phyloP scores from a whole-genome alignment of 2,888 invertebrate genomes.

The Ceriagrion tenellum region DNA sequence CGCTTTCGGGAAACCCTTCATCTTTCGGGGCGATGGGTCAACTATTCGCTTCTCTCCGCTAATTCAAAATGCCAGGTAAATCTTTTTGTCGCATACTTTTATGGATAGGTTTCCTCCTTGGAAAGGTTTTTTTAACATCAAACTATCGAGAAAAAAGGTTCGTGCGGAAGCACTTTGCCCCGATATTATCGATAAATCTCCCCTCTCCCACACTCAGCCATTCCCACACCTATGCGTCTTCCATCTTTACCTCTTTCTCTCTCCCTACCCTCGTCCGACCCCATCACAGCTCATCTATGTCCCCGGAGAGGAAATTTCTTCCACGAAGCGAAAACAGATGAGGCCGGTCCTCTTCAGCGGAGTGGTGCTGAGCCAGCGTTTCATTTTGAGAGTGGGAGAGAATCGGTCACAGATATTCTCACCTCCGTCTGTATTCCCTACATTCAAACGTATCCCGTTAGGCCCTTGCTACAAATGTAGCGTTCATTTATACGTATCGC shows the following conservation, averaged over 20 bases:
- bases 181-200: slow-evolving; percentile 20
- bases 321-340: not conserved
- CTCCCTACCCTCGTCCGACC: not conserved
- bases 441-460: too few species aligned
- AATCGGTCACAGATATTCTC: slow-evolving; percentile 9
- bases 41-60: not conserved
- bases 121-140: not conserved
- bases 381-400: not conserved
- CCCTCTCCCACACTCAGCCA: not conserved
- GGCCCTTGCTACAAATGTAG: too few species aligned
- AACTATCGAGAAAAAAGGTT: not conserved
- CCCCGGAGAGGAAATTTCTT: not conserved
- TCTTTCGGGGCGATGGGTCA: not conserved
- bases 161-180: not conserved
- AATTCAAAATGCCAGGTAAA: not conserved
- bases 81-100: not conserved
- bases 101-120: not conserved
- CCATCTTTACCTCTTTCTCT: not conserved
- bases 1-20: not conserved
- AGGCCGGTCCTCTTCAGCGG: not conserved
- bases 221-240: not conserved
- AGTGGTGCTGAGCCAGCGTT: not conserved
- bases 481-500: too few species aligned
- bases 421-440: not conserved
- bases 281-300: not conserved